Evolutionary conservation across 2,797 vertebrate species (phyloP).

Genomic region (Leptatherina wallacei): DNA sequence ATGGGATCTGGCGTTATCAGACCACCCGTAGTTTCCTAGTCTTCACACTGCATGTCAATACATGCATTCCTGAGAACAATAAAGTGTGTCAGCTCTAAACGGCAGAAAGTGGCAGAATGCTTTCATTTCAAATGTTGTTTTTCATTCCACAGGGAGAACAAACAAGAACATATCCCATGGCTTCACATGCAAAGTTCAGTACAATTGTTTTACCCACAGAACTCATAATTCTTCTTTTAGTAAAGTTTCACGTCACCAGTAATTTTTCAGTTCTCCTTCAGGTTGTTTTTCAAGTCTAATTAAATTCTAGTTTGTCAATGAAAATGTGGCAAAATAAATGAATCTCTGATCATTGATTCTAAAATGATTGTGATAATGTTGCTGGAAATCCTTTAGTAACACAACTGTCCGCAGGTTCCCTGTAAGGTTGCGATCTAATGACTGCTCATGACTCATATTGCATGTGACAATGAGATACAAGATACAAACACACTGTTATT

Average conservation of each 20-base stretch:
- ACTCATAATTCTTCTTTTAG: not conserved
- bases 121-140: not conserved
- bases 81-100: conserved; percentile 6
- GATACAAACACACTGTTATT: not conserved
- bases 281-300: not conserved
- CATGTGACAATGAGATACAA: not conserved
- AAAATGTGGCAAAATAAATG: not conserved
- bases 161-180: not conserved
- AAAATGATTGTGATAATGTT: not conserved
- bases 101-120: not conserved
- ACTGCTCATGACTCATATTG: not conserved
- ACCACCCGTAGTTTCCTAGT: conserved; percentile 2
- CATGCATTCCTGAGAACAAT: not conserved
- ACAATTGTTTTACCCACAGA: not conserved
- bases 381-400: not conserved
- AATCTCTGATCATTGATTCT: no score
- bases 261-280: not conserved
- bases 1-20: not conserved
- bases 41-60: not conserved
- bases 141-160: not conserved
- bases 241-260: not conserved
- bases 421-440: not conserved
- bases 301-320: no score
- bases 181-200: conserved; percentile 4
- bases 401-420: not conserved